Base-by-base conservation (phyloP, 1,140 invertebrate species). In the Aporrectodea caliginosa region DNA sequence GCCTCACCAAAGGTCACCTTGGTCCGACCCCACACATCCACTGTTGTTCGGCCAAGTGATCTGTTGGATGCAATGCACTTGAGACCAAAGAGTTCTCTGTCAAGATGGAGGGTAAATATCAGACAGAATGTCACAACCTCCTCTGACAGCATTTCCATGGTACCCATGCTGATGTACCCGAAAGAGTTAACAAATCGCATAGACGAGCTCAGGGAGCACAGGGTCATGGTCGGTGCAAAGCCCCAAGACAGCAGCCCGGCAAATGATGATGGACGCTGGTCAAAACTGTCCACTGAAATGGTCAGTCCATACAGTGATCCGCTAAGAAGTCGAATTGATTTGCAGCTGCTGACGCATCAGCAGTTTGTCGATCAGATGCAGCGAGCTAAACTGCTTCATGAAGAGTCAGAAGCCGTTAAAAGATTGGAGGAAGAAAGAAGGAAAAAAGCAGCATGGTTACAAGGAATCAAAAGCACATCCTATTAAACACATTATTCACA, bases 261-360 rank as follows among this genome's bases (percentile, higher is more conserved):
- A n/a, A n/a, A n/a, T n/a, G n/a, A n/a, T n/a, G n/a, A n/a, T n/a
- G n/a, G n/a, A n/a, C n/a, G n/a, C n/a, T n/a, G n/a, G n/a, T n/a
- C n/a, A n/a, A n/a, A n/a, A n/a, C n/a, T n/a, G n/a, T n/a, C n/a
- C n/a, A n/a, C n/a, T n/a, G n/a, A n/a, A n/a, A n/a, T n/a, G n/a
- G 78, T 14, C 80, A 83, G 29, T 35, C 82, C 22, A 73, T 79
- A 31, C 80, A 73, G 2, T 79, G 81, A 22, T 80, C 79, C 35
- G 80, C 82, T 31, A 83, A 82, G 69, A 84, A 86, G 82, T 70
- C 82, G 6, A 84, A 82, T 58, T 22, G 22, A 22, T 22, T 58
- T 58, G 6, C 43, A 22, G 22, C 43, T 58, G 43, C 43, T 58
- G 22, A 58, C 43, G 22, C 6, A 58, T 22, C 43, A 58, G 43